phyloP scores from a whole-genome alignment of 2,113 vertebrate species.

The Python bivittatus region DNA sequence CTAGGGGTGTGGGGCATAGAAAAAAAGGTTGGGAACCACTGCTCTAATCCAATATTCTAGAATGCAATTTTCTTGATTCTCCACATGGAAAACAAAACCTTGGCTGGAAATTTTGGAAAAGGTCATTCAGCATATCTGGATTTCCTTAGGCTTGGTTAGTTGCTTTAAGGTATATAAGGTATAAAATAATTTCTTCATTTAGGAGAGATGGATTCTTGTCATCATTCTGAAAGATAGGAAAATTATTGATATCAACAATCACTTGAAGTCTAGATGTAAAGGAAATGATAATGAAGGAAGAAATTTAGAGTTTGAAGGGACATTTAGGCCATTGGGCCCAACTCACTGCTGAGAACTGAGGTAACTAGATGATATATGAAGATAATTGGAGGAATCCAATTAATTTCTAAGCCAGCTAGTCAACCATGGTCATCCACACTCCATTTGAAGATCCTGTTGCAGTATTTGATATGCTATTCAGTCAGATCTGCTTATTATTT shows the following conservation, averaged over 20 bases:
- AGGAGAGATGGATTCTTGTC: not conserved
- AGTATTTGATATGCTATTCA: not conserved
- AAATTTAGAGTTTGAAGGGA: not conserved
- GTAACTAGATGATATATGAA: not conserved
- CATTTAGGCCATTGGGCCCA: not conserved
- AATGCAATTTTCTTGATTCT: not conserved
- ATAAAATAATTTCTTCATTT: not conserved
- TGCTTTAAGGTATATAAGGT: not conserved
- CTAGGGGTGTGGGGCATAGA: no score
- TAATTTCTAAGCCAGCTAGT: not conserved
- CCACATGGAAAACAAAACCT: not conserved
- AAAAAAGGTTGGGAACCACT: no score
- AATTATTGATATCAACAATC: not conserved
- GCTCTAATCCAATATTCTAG: not conserved
- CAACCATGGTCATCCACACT: not conserved
- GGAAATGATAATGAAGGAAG: not conserved
- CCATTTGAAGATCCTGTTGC: not conserved
- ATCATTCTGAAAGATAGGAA: not conserved
- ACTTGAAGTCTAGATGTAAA: not conserved
- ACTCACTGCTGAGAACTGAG: not conserved
- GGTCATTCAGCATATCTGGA: not conserved
- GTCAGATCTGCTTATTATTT: not conserved
- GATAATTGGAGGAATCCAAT: not conserved
- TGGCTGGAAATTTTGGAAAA: not conserved
- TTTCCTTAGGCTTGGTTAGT: not conserved